These are phyloP conservation scores for Tribolium castaneum DNA, from an alignment of 1,140 invertebrate species.

Conservation along the genomic window DNA sequence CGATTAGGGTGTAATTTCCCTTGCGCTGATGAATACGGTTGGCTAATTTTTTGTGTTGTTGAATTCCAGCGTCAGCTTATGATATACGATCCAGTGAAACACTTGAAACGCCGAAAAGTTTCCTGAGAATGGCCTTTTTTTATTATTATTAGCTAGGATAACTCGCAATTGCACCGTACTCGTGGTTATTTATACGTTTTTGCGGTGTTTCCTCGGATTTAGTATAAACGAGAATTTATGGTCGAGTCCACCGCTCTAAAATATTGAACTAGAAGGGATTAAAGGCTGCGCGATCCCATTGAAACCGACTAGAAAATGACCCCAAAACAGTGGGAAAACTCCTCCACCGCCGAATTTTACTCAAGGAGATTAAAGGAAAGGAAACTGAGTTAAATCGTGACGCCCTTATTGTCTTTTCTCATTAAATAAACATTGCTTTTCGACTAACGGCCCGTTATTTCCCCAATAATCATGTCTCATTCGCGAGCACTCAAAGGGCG, in stretches of 20 bases:
- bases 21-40: not conserved
- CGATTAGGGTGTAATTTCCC: not conserved
- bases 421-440: conserved; percentile 33
- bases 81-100: not conserved
- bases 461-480: not conserved
- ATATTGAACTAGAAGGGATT: conserved; percentile 28
- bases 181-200: conserved; percentile 22
- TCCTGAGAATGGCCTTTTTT: not conserved
- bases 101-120: conserved; percentile 4
- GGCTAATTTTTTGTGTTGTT: not conserved
- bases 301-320: not conserved
- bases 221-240: conserved; percentile 31
- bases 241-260: not conserved
- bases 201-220: not conserved
- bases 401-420: conserved; percentile 23
- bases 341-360: not conserved
- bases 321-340: not conserved
- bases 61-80: not conserved
- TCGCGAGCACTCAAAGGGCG: too few species aligned
- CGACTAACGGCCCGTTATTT: conserved; percentile 7
- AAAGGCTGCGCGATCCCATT: conserved; percentile 1
- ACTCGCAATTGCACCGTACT: conserved; percentile 17
- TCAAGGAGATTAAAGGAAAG: not conserved
- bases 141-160: conserved; percentile 20
- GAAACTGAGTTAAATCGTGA: conserved; percentile 22